Evolutionary conservation across 2,888 invertebrate species (phyloP).

Genomic region (Caenorhabditis imperialis): DNA sequence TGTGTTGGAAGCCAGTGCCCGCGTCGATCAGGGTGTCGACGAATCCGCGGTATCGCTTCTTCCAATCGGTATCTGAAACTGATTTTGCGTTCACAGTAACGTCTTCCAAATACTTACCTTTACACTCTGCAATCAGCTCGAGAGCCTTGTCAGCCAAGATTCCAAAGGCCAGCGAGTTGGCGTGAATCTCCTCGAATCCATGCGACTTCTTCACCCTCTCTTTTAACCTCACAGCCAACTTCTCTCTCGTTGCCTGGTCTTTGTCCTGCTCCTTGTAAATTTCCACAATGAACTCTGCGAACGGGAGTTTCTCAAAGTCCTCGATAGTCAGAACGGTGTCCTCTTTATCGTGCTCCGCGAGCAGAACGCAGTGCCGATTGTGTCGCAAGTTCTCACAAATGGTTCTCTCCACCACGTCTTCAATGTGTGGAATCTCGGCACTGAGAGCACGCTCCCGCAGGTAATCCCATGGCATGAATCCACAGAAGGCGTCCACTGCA

Average conservation of each 20-base stretch:
- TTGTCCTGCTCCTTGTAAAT: conserved; percentile 8
- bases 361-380: conserved; percentile 21
- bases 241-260: conserved; percentile 3
- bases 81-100: too few relatives aligned
- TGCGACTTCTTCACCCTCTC: background rate
- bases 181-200: conserved; percentile 21
- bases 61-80: conserved; percentile 15
- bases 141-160: conserved; percentile 14
- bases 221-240: background rate
- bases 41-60: conserved; percentile 3
- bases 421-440: background rate
- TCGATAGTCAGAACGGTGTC: conserved; percentile 5
- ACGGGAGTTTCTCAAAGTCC: conserved; percentile 19
- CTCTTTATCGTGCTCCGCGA: conserved; percentile 23
- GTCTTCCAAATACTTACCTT: too few relatives aligned
- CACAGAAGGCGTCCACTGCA: conserved; percentile 47
- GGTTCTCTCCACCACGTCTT: conserved; percentile 23
- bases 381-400: conserved; percentile 23
- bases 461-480: conserved; percentile 32
- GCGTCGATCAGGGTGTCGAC: conserved; percentile 11
- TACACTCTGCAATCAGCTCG: conserved; percentile 22
- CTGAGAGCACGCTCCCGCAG: conserved; percentile 15
- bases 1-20: conserved; percentile 17
- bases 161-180: conserved; percentile 26
- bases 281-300: conserved; percentile 26